Evolutionary conservation across 2,113 vertebrate species (phyloP).

Genomic region (Pungitius pungitius): DNA sequence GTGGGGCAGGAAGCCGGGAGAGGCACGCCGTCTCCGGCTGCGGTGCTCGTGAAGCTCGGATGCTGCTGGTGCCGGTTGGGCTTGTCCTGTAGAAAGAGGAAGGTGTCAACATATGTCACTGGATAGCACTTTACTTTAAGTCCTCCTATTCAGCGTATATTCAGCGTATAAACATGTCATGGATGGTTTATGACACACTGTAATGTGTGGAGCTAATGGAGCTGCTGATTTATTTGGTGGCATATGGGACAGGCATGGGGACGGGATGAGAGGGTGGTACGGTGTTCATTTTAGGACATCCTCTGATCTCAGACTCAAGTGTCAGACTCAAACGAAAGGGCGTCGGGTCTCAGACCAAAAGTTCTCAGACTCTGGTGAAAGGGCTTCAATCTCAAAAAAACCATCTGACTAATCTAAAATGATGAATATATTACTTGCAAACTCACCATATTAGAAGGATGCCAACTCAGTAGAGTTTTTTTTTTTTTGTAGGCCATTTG

Average conservation of each 20-base stretch:
- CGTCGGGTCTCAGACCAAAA: too few relatives aligned
- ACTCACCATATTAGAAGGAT: too few relatives aligned
- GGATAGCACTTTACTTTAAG: neutral
- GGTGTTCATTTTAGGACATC: too few relatives aligned
- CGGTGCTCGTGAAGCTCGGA: constrained; percentile 11
- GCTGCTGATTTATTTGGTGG: neutral
- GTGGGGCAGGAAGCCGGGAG: neutral
- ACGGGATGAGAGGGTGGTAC: neutral
- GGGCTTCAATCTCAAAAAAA: too few relatives aligned
- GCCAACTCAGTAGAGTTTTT: too few relatives aligned
- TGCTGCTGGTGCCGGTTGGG: constrained; percentile 8
- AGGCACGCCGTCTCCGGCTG: constrained; percentile 69
- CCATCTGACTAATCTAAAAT: too few relatives aligned
- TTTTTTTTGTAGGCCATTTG: too few relatives aligned
- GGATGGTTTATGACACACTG: neutral
- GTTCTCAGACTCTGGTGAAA: too few relatives aligned
- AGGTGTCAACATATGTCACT: neutral
- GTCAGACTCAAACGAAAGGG: too few relatives aligned
- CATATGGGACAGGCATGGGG: neutral
- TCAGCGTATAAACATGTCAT: neutral
- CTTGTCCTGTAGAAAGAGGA: constrained; percentile 31
- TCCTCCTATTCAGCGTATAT: neutral
- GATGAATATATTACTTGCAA: too few relatives aligned
- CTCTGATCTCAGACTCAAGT: too few relatives aligned
- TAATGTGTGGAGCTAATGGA: neutral